Evolutionary conservation across 2,888 invertebrate genomes (phyloP).

Genomic region (Andrena bicolor): DNA sequence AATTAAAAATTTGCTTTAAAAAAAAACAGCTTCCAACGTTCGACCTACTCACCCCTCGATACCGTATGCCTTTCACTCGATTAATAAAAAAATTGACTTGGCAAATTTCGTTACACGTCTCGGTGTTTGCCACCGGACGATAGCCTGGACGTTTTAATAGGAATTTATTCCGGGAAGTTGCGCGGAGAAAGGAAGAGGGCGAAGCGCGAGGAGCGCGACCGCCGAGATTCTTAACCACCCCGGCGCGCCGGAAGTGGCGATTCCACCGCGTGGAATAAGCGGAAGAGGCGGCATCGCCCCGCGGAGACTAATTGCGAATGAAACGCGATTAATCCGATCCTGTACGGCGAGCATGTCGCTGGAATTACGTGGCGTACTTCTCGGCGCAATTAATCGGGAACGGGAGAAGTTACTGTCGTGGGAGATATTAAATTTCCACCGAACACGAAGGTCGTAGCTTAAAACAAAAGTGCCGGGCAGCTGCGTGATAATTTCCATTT

Average conservation of each 20-base stretch:
- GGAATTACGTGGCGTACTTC: background rate
- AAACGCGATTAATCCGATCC: constrained; percentile 10
- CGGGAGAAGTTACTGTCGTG: background rate
- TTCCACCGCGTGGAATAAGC: background rate
- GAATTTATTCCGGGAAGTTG: constrained; percentile 8
- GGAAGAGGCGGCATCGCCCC: background rate
- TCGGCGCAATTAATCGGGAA: background rate
- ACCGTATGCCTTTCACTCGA: constrained; percentile 19
- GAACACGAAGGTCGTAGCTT: no score
- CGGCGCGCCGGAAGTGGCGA: background rate
- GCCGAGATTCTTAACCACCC: constrained; percentile 21
- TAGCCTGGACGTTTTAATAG: constrained; percentile 6
- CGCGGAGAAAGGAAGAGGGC: background rate
- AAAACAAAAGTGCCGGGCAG: no score
- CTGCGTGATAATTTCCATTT: no score
- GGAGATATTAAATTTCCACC: constrained; percentile 5
- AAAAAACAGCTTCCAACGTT: no score
- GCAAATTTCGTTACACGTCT: constrained; percentile 25
- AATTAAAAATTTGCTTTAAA: no score
- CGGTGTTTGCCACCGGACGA: background rate
- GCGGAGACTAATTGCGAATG: constrained; percentile 11
- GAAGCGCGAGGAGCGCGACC: background rate
- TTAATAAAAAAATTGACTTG: constrained; percentile 26
- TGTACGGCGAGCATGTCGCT: background rate
- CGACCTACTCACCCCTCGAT: background rate